Evolutionary conservation across 2,113 vertebrate genomes (phyloP), one percentile per base, ranked within the genome.

Genomic region (Theristicus caerulescens): DNA sequence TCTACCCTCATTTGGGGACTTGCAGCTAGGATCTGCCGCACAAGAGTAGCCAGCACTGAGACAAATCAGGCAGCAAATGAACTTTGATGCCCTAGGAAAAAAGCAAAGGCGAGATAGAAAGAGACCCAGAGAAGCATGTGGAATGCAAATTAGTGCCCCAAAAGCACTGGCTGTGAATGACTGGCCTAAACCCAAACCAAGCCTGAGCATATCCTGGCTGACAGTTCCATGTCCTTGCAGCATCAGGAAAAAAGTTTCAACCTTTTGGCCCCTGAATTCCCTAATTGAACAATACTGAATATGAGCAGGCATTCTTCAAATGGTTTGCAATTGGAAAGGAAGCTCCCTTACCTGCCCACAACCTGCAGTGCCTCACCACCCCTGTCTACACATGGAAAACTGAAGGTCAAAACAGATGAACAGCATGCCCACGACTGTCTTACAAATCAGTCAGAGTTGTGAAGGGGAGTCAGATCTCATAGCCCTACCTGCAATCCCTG

Each of bases 11-110:
- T 81, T 7, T 57, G 46, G 47, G 38, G 83, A 94, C 64, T 59
- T 55, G 92, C 62, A 79, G 54, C 49, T 82, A 84, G 67, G 61
- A 90, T 83, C 47, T 80, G 86, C 71, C 12, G 11, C 2, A 16
- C 86, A 73, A 88, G 36, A 94, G 62, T 54, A 96, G 82, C 44
- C 61, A 96, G 86, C 57, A n/a, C 31, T 77, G 79, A 69, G 84
- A 86, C 93, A 97, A 94, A 93, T 96, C 80, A 95, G 32, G 31
- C 84, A 47, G 76, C 82, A 96, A 97, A 97, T 42, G 85, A 93
- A 94, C 89, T 96, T 82, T 89, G 78, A 86, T 78, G 89, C 70
- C 62, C 80, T 36, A 88, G 66, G 71, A 92, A 93, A 94, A 86
- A 91, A 80, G 38, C 6, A 7, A 89, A 83, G 77, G 46, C 3